Percentiles rank a stretch among this genome's conserved stretches.
These are phyloP conservation scores for Gortyna flavago DNA, from an alignment of 2,888 invertebrate genomes.

Conservation along the genomic window DNA sequence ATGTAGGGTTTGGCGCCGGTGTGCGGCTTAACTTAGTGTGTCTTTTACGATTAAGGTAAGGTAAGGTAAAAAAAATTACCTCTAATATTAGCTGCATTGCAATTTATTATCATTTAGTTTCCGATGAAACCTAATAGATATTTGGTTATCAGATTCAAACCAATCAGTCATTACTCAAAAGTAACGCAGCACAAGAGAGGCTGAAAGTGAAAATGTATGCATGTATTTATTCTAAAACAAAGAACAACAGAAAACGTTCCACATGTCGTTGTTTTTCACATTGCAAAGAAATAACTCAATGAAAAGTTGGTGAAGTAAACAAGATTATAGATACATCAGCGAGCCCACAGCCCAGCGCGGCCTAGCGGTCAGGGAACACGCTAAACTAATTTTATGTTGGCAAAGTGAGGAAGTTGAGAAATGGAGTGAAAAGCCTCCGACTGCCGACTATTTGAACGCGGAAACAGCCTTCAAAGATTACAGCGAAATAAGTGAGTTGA, in stretches of 20 bases:
- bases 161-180: neutral
- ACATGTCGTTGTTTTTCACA: constrained; percentile 10
- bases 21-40: neutral
- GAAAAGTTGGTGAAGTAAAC: constrained; percentile 48
- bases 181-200: neutral
- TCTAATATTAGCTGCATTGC: neutral
- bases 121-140: neutral
- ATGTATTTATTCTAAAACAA: neutral
- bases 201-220: neutral
- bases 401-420: constrained; percentile 46
- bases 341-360: constrained; percentile 8
- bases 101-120: neutral
- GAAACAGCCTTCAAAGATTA: constrained; percentile 23
- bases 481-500: neutral
- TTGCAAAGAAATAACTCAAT: constrained; percentile 40
- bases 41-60: neutral
- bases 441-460: constrained; percentile 18
- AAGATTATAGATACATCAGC: constrained; percentile 51
- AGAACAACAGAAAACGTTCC: neutral
- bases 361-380: constrained; percentile 29
- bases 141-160: neutral
- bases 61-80: too few relatives aligned
- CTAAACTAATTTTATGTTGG: constrained; percentile 48
- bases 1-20: neutral
- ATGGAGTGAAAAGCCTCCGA: constrained; percentile 37